phyloP scores from a whole-genome alignment of 1,140 invertebrate genomes.

The Lepidurus packardi region DNA sequence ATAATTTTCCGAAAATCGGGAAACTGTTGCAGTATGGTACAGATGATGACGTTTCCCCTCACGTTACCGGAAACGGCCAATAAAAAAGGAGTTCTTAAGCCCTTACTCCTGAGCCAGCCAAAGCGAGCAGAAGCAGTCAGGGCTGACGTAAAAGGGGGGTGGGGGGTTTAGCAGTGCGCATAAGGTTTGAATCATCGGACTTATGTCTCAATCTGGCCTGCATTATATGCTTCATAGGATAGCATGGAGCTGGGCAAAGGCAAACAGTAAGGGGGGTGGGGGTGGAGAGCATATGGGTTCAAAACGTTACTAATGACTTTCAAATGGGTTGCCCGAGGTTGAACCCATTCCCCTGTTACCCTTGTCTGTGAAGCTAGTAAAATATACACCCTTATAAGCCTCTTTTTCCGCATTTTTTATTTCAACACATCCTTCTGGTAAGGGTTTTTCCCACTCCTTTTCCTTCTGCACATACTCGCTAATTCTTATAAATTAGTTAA shows the following conservation, averaged over 20 bases:
- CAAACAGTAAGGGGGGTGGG: background rate
- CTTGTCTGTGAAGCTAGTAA: background rate
- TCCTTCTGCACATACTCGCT: background rate
- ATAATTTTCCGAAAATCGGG: background rate
- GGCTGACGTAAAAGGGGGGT: background rate
- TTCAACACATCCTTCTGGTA: background rate
- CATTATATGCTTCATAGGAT: conserved; percentile 20
- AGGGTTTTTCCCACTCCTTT: background rate
- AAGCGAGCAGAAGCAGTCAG: no score
- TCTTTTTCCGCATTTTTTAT: background rate
- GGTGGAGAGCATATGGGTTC: background rate
- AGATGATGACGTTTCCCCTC: background rate
- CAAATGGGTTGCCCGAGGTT: background rate
- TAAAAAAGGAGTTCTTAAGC: background rate
- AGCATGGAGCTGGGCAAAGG: background rate
- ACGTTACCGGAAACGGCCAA: background rate
- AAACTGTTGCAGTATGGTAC: background rate
- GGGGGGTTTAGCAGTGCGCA: background rate
- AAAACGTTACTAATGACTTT: conserved; percentile 6
- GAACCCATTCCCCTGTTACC: background rate
- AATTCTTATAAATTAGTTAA: background rate
- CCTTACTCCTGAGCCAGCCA: background rate
- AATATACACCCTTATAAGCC: conserved; percentile 12
- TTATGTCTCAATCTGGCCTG: conserved; percentile 21
- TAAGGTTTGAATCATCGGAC: conserved; percentile 9